These are phyloP conservation scores for Halcyon leucocephala DNA, from an alignment of 2,797 vertebrate genomes.

Conservation along the genomic window DNA sequence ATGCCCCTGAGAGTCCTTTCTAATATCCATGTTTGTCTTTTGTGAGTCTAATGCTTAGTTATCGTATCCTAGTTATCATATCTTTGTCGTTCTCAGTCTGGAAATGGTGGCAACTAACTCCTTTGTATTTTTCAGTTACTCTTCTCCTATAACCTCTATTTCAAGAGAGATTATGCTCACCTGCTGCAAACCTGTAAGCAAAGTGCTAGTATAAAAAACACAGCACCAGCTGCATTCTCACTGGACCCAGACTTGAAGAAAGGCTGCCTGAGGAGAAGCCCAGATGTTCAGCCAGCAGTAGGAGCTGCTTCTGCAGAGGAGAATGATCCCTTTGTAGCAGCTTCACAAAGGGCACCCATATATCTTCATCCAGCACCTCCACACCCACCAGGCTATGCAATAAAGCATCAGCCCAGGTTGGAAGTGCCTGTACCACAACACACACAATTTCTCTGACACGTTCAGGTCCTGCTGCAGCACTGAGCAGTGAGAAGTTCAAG, in stretches of 20 bases:
- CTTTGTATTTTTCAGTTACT: conserved; percentile 43
- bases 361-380: not conserved
- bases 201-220: conserved; percentile 39
- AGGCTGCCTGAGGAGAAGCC: not conserved
- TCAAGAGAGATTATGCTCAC: conserved; percentile 41
- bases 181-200: conserved; percentile 29
- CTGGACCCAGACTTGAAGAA: not conserved
- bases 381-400: not conserved
- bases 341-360: not conserved
- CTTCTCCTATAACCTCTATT: conserved; percentile 51
- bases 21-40: not conserved
- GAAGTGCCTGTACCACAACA: not conserved
- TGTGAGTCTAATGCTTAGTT: not conserved
- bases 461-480: not conserved
- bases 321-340: not conserved
- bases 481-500: not conserved
- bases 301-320: not conserved
- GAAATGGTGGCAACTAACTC: not conserved
- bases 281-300: not conserved
- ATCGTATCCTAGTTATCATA: not conserved
- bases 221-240: not conserved
- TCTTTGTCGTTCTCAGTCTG: not conserved
- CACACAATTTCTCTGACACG: not conserved
- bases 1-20: not conserved
- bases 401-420: not conserved